Conservation (phyloP, 2,888 invertebrate species). For the Tipula confusa region DNA sequence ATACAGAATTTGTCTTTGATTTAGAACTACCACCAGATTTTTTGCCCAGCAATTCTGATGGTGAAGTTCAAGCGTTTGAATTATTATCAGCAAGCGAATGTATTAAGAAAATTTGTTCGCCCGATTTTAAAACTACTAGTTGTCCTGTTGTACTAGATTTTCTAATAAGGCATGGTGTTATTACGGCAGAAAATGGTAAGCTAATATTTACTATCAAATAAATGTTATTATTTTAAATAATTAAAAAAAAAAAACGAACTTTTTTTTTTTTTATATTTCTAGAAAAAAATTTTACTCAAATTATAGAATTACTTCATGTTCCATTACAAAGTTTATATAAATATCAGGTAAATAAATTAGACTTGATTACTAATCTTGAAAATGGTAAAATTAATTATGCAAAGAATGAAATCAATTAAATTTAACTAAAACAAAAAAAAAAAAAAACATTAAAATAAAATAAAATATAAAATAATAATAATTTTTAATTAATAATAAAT, state of each 20-base stretch:
- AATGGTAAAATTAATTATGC: constrained; percentile 36
- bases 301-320: constrained; percentile 82
- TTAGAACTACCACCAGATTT: constrained; percentile 86
- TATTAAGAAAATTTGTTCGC: constrained; percentile 71
- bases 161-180: constrained; percentile 82
- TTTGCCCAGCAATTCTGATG: constrained; percentile 87
- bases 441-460: not conserved
- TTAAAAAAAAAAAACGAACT: too few species aligned
- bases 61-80: constrained; percentile 86
- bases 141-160: constrained; percentile 89
- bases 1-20: constrained; percentile 92
- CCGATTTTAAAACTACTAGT: constrained; percentile 91
- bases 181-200: constrained; percentile 84
- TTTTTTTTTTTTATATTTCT: constrained; percentile 46
- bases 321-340: constrained; percentile 79
- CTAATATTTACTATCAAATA: too few species aligned
- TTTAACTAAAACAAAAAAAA: not conserved
- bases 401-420: constrained; percentile 28
- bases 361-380: constrained; percentile 37
- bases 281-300: constrained; percentile 79
- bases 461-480: not conserved
- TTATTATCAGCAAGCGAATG: constrained; percentile 78
- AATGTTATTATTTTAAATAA: not conserved
- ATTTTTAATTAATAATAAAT: constrained; percentile 26
- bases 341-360: constrained; percentile 50